phyloP scores from a whole-genome alignment of 2,113 vertebrate genomes.

The Phalacrocorax carbo region DNA sequence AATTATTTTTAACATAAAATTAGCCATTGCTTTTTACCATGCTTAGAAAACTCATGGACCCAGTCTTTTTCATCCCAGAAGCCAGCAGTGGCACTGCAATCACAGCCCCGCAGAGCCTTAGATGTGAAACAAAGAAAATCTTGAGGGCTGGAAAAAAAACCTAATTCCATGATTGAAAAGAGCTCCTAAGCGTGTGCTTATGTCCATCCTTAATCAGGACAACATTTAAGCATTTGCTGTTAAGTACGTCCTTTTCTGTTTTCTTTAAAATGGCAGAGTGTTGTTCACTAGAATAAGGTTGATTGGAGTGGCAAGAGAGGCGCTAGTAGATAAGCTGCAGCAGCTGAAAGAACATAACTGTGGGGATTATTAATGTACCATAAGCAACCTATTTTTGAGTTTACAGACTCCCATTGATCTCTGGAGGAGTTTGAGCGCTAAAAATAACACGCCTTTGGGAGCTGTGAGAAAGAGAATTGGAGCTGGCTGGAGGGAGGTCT shows the following conservation, averaged over 20 bases:
- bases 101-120: not conserved
- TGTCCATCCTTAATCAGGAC: not conserved
- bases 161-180: not conserved
- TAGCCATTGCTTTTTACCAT: not conserved
- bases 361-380: slow-evolving; percentile 37
- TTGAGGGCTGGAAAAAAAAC: not conserved
- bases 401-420: slow-evolving; percentile 55
- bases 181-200: not conserved
- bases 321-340: not conserved
- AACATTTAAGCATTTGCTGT: not conserved
- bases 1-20: not conserved
- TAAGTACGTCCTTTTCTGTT: not conserved
- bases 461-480: not conserved
- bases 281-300: not conserved
- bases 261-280: not conserved
- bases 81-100: not conserved
- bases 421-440: slow-evolving; percentile 42
- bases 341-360: slow-evolving; percentile 21
- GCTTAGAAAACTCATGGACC: not conserved
- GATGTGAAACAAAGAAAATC: not conserved
- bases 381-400: slow-evolving; percentile 54
- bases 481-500: slow-evolving; percentile 10
- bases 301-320: not conserved
- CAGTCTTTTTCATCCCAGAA: not conserved
- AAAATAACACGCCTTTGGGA: slow-evolving; percentile 8